Base-by-base conservation (phyloP, 2,888 invertebrate species). In the Rapana venosa region DNA sequence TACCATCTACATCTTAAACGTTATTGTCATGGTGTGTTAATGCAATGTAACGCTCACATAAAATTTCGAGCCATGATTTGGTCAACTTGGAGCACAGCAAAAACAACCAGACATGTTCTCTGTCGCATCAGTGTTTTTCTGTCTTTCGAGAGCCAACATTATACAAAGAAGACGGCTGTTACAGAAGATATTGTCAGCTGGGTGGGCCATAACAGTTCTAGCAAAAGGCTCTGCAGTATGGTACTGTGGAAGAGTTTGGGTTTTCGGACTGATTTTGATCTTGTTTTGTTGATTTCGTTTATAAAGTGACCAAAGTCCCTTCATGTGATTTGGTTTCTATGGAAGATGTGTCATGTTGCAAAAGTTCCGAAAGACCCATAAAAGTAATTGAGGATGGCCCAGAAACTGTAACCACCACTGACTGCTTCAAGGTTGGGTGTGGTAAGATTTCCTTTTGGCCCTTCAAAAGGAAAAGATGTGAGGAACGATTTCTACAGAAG, bases 241-340 rank as follows among this genome's bases (percentile, higher is more conserved):
- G 66, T 22, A 66, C 66, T 66, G 66, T 17, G 13, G 26, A 11
- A 66, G n/a, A 35, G 20, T 35, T 32, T 32, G 81, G 36, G 35
- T 79, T 81, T 81, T 81, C 30, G 17, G 81, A 20, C 8, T 26
- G 13, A 22, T 81, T 81, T 81, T 32, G 81, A 32, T 36, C 36
- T 81, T 81, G 79, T 79, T 30, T 30, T 74, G n/a, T n/a, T 74
- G 26, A 30, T 74, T 74, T 74, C 74, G 74, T 74, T 22, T 74
- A 47, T n/a, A 26, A 74, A 74, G 22, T 26, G 74, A 74, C 74
- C 74, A 74, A 11, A 74, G n/a, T 74, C 74, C 74, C n/a, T n/a
- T n/a, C 8, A 26, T 26, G 74, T 26, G 74, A 74, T 74, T 22
- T 22, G 61, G 61, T 74, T 74, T 74, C 22, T 74, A 30, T 74